Evolutionary conservation across 2,888 invertebrate species (phyloP).

Genomic region (Drepanosiphum platanoidis): DNA sequence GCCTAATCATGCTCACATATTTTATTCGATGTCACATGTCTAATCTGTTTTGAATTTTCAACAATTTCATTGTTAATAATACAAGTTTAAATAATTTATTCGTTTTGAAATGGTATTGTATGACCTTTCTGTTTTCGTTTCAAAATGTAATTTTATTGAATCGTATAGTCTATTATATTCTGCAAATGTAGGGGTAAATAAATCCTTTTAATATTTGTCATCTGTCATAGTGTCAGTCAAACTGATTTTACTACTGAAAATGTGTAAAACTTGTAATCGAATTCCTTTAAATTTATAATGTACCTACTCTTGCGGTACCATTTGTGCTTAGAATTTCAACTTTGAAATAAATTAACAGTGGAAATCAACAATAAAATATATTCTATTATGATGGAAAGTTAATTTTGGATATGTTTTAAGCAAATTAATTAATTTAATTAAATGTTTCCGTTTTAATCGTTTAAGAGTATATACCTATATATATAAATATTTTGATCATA

Average conservation of each 20-base stretch:
- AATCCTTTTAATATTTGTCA: neutral
- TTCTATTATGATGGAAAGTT: too few relatives aligned
- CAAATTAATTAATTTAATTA: too few relatives aligned
- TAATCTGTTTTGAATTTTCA: too few relatives aligned
- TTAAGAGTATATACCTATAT: too few relatives aligned
- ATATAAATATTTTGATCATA: too few relatives aligned
- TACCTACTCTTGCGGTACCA: neutral
- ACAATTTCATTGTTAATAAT: too few relatives aligned
- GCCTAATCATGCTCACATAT: too few relatives aligned
- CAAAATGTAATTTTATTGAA: neutral
- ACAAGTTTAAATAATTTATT: neutral
- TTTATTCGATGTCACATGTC: too few relatives aligned
- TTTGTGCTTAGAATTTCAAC: neutral
- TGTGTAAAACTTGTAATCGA: neutral
- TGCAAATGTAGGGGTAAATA: neutral
- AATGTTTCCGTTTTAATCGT: too few relatives aligned
- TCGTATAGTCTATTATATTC: neutral
- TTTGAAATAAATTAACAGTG: neutral
- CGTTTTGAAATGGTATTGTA: neutral
- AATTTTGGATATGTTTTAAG: too few relatives aligned
- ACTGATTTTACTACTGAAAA: slow-evolving; percentile 11
- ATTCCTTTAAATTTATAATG: neutral
- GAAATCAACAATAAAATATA: slow-evolving; percentile 14
- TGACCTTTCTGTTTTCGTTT: neutral
- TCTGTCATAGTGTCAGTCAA: neutral